phyloP scores from a whole-genome alignment of 2,888 invertebrate species.

The Altica lythri region DNA sequence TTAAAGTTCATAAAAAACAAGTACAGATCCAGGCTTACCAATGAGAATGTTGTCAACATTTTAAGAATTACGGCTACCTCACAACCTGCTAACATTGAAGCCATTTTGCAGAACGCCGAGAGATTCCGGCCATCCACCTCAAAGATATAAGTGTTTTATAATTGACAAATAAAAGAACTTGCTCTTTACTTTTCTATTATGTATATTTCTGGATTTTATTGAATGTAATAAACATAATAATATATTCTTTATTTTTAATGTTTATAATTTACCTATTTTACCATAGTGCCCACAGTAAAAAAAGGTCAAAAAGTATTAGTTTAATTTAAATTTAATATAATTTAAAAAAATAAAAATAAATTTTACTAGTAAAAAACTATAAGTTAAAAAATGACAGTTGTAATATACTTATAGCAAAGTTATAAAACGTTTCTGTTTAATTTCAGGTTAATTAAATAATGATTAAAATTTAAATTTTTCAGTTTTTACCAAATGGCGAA shows the following conservation, averaged over 20 bases:
- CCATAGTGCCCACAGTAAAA: constrained; percentile 1
- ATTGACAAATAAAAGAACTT: constrained; percentile 4
- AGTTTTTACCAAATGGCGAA: background rate
- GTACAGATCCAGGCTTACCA: constrained; percentile 1
- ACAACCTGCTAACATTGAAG: constrained; percentile 5
- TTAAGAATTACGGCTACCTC: constrained; percentile 1
- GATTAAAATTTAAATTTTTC: background rate
- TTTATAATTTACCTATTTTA: constrained; percentile 7
- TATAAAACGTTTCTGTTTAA: background rate
- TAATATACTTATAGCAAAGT: background rate
- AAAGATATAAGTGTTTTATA: constrained; percentile 3
- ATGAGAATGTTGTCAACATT: constrained; percentile 1
- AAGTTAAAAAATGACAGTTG: background rate
- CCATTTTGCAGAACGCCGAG: constrained; percentile 1
- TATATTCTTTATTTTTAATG: no score
- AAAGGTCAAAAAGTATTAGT: constrained; percentile 2
- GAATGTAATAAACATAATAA: background rate
- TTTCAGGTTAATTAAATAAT: background rate
- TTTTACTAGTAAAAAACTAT: background rate
- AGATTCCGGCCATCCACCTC: constrained; percentile 3
- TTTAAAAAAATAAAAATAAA: background rate
- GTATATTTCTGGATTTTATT: background rate
- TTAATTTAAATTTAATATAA: background rate
- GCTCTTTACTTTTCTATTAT: constrained; percentile 3
- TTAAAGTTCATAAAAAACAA: constrained; percentile 5